Conservation (phyloP, 2,113 vertebrate species). For the Reinhardtius hippoglossoides region DNA sequence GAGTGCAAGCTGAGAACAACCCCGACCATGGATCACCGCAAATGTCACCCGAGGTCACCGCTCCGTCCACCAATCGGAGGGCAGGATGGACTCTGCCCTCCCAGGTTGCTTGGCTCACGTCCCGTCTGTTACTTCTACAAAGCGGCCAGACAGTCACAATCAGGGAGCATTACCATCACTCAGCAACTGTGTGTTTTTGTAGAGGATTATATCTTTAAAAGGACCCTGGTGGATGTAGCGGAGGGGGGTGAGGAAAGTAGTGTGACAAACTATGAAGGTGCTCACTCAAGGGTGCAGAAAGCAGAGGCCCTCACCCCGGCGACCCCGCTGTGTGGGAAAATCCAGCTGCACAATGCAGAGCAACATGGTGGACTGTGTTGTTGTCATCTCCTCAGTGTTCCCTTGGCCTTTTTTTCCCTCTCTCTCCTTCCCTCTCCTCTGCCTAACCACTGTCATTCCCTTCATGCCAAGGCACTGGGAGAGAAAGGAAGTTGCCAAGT, state of each 20-base stretch:
- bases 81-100: slow-evolving; percentile 23
- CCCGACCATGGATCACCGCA: slow-evolving; percentile 30
- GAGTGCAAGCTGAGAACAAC: slow-evolving; percentile 53
- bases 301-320: slow-evolving; percentile 65
- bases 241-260: slow-evolving; percentile 45
- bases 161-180: slow-evolving; percentile 75
- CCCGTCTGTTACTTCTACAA: slow-evolving; percentile 46
- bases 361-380: slow-evolving; percentile 52
- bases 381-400: slow-evolving; percentile 49
- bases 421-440: slow-evolving; percentile 7
- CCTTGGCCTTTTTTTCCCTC: slow-evolving; percentile 3
- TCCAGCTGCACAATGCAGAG: slow-evolving; percentile 50
- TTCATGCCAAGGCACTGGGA: slow-evolving; percentile 40
- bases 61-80: slow-evolving; percentile 61
- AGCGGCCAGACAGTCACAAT: slow-evolving; percentile 69
- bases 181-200: slow-evolving; percentile 76
- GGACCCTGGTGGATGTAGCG: slow-evolving; percentile 27
- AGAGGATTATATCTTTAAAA: slow-evolving; percentile 79
- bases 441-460: slow-evolving; percentile 50
- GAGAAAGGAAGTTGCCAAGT: slow-evolving; percentile 45
- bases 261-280: slow-evolving; percentile 75
- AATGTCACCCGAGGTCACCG: slow-evolving; percentile 58
- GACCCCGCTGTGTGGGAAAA: slow-evolving; percentile 79
- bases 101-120: slow-evolving; percentile 42
- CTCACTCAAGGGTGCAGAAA: slow-evolving; percentile 77